Conservation (phyloP, 2,113 vertebrate species). For the Tupaia tana region DNA sequence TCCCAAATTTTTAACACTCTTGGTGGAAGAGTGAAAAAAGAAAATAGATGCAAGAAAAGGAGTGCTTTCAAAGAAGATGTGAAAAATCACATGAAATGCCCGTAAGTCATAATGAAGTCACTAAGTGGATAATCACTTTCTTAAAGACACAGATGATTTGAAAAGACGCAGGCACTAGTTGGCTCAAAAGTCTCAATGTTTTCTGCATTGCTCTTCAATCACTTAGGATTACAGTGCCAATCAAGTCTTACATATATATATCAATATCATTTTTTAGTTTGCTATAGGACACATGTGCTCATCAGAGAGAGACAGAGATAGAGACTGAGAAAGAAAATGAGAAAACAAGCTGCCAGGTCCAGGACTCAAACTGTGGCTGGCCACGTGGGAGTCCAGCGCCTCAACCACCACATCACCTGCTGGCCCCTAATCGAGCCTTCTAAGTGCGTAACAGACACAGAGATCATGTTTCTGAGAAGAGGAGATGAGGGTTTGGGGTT, state of each 20-base stretch:
- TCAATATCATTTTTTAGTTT: too few relatives aligned
- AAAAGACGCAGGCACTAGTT: background rate
- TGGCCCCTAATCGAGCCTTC: background rate
- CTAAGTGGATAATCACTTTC: constrained; percentile 23
- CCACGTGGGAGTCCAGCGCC: too few relatives aligned
- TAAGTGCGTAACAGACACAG: background rate
- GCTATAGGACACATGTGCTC: too few relatives aligned
- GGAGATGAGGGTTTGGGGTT: too few relatives aligned
- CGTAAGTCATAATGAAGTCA: background rate
- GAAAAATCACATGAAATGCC: background rate
- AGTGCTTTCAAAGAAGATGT: background rate
- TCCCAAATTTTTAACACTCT: background rate
- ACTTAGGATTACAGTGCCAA: too few relatives aligned
- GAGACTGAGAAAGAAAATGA: too few relatives aligned
- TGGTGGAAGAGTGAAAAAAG: background rate
- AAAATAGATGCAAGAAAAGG: background rate
- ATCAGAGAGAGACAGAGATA: too few relatives aligned
- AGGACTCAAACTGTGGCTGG: too few relatives aligned
- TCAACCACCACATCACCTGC: too few relatives aligned
- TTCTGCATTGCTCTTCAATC: background rate
- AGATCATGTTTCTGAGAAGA: background rate
- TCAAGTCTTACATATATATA: too few relatives aligned
- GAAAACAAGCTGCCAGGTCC: too few relatives aligned
- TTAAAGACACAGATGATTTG: background rate
- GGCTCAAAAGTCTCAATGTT: background rate